These are phyloP conservation scores for Pseudomyrmex cubaensis DNA, from an alignment of 1,140 invertebrate species.

Conservation along the genomic window DNA sequence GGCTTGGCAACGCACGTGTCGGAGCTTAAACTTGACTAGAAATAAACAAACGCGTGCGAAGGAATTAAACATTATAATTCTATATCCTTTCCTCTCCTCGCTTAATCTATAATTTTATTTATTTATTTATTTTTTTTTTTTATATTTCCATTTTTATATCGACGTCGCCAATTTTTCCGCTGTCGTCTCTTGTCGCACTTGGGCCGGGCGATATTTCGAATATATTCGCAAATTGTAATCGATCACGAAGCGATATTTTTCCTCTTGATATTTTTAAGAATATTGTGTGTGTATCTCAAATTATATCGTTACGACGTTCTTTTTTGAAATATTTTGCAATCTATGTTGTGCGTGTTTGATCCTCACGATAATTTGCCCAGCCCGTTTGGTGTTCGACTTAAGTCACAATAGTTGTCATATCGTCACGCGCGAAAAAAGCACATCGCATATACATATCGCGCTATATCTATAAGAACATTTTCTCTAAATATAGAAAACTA, in stretches of 20 bases:
- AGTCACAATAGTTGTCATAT: not conserved
- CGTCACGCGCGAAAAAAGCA: constrained; percentile 45
- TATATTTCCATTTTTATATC: constrained; percentile 55
- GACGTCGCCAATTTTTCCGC: constrained; percentile 47
- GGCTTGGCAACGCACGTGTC: constrained; percentile 71
- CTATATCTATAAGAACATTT: constrained; percentile 29
- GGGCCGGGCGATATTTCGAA: constrained; percentile 10
- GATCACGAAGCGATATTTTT: not conserved
- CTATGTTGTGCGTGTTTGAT: not conserved
- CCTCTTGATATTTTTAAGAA: constrained; percentile 1
- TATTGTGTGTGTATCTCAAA: not conserved
- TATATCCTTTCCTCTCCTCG: constrained; percentile 28
- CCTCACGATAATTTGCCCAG: constrained; percentile 9
- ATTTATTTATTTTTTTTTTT: constrained; percentile 6
- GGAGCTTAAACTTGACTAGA: constrained; percentile 78
- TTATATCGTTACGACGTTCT: not conserved
- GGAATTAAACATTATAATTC: constrained; percentile 56
- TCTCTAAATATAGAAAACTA: constrained; percentile 55
- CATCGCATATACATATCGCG: constrained; percentile 15
- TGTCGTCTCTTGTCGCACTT: constrained; percentile 20
- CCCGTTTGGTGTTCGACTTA: constrained; percentile 7
- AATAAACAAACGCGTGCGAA: constrained; percentile 70
- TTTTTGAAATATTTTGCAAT: not conserved
- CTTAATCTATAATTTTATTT: constrained; percentile 42
- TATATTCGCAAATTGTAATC: not conserved